Evolutionary conservation across 2,113 vertebrate species (phyloP), one percentile per base, ranked within the genome.

Genomic region (Chionis minor): DNA sequence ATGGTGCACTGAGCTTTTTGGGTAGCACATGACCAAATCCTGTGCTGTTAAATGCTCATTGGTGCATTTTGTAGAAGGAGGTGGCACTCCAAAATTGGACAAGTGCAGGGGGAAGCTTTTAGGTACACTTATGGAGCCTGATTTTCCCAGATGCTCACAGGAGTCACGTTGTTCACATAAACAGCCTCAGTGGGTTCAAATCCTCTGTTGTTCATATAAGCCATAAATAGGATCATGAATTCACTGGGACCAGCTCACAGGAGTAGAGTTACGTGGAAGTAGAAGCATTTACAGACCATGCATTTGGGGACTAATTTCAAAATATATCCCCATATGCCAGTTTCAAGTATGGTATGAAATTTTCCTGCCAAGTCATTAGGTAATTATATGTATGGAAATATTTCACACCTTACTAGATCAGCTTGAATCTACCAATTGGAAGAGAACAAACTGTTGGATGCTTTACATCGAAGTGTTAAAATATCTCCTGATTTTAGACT

Each of bases 361-460:
- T 94, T 96, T 96, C 67, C 66, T 88, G 81, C 63, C 86, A 95
- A 91, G 55, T 93, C 83, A 92, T 89, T 94, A 94, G 92, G 84
- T 92, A 92, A 83, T 94, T 85, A 59, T 49, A 73, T 70, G 16
- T 80, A 72, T 82, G n/a, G 89, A 92, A 87, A 44, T 85, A 28
- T 30, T 94, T 93, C 59, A 63, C 51, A 87, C 59, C 71, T 92
- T 93, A 52, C 71, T 44, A 55, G 51, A 86, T 94, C 47, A 92
- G 54, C 45, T 81, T 59, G 55, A 74, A n/a, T 84, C 80, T 84
- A 94, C 69, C 21, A 52, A 70, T 82, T 86, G 65, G 58, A 85
- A 62, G 28, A 47, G 54, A 80, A 66, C 6, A 35, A 80, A 44
- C 18, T 63, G 26, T 47, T 86, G 35, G 10, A 40, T 72, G 33